Base-by-base conservation (phyloP, 2,113 vertebrate species). In the Oncorhynchus gorbuscha region DNA sequence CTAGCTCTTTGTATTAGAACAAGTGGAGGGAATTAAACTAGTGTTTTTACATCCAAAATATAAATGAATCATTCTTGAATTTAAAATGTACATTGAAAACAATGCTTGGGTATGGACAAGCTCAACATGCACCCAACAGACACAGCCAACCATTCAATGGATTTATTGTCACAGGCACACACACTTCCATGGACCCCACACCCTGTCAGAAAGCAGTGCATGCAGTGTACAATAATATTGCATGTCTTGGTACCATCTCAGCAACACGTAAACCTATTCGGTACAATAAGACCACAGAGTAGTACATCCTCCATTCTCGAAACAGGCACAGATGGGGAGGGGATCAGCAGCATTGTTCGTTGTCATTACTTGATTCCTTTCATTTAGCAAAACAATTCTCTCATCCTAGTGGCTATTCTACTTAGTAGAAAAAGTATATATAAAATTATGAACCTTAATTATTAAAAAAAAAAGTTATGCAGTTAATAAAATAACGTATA, bases 401-500 rank as follows among this genome's bases (percentile, higher is more conserved):
- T 11, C 84, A 74, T 86, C 84, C 82, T 73, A 76, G 48, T 65
- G 39, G 76, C 91, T 94, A 92, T 95, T 94, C 92, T 94, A 92
- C 91, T 93, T 86, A 93, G 94, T 96, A 96, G 93, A 96, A 96
- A 95, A 91, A 74, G 85, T 88, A 84, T 86, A 91, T 90, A 90
- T 79, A 89, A 45, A 90, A 92, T 70, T 39, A 49, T 79, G 74
- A 92, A 93, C 88, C 88, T 91, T 87, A 83, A 73, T 91, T 74
- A 45, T 45, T 11, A 88, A 3, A 28, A 28, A 26, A 28, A 90
- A 93, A 92, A 92, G 86, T 89, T 87, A 91, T 90, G 92, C 90
- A 92, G 91, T 93, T 94, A 89, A 91, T 94, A 95, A 95, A 92
- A 86, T 75, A 58, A 88, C 93, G 94, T 95, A 95, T 93, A 93